Evolutionary conservation across 2,113 vertebrate species (phyloP).

Genomic region (Pachyramphus minor): DNA sequence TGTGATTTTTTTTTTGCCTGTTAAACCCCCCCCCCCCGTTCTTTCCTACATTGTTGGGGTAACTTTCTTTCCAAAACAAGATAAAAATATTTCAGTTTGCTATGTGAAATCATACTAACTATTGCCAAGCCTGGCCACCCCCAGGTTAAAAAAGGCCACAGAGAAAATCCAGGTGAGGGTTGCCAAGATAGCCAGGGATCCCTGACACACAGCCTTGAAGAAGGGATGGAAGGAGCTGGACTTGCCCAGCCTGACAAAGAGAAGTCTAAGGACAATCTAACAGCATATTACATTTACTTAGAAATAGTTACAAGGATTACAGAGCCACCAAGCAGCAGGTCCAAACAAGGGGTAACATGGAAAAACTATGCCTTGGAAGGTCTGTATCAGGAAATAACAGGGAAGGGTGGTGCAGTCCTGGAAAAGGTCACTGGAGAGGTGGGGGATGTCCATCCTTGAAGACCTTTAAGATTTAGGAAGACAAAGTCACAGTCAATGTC

Average conservation of each 20-base stretch:
- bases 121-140: background rate
- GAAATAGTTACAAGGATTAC: background rate
- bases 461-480: background rate
- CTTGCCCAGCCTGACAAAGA: background rate
- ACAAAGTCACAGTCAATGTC: background rate
- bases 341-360: background rate
- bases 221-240: background rate
- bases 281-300: background rate
- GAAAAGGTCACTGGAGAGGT: background rate
- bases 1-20: rapidly evolving
- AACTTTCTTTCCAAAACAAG: background rate
- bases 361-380: background rate
- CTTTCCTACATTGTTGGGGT: background rate
- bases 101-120: background rate
- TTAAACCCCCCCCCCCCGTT: background rate
- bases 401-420: background rate
- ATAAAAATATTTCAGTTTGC: background rate
- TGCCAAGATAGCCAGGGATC: background rate
- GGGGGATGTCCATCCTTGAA: background rate
- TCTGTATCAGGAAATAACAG: background rate
- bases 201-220: background rate
- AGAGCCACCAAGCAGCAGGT: background rate
- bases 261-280: background rate
- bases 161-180: background rate
- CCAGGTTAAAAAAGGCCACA: background rate